Base-by-base conservation (phyloP, 2,888 invertebrate species). In the Spatulosminthurus flaviceps region DNA sequence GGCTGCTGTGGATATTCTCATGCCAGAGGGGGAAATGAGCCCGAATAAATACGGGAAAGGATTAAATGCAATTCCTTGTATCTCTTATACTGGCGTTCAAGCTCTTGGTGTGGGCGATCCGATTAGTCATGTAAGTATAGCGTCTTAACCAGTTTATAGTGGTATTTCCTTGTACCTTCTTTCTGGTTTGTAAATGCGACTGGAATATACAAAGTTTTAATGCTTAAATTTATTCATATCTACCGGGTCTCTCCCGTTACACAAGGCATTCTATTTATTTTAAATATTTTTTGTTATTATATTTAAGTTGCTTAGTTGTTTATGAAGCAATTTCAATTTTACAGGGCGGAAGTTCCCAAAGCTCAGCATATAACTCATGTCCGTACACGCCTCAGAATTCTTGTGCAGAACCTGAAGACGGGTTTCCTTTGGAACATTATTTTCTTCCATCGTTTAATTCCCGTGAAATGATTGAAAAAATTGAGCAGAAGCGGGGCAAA, bases 381-480 rank as follows among this genome's bases (percentile, higher is more conserved):
- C 86, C 86, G 0, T 87, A 86, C 79, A 88, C 88, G 11, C 88
- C 88, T 4, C 88, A 87, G 78, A 88, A 88, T 82, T 87, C 87
- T 74, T 86, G 86, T 72, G 86, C 86, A 29, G 87, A 87, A 61
- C 83, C 82, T 21, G 86, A 85, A 78, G 87, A 87, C 60, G 83
- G 86, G 1, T 84, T 84, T 66, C 80, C 83, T 19, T 34, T 80
- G 4, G 84, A 85, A 19, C 81, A 81, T 77, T 84, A 85, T 77
- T 85, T 84, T 77, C 86, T 88, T 13, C 88, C 88, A 9, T 88
- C 88, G 79, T 88, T 88, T 84, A 88, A 88, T 84, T 88, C 86
- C 72, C 86, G 88, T 1, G 88, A 88, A 81, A 88, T 89, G 88
- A 87, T 88, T 73, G 86, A 88, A 79, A 87, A 87, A 79, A 88